Conservation (phyloP, 30 jellyfish, hydroid and myxozoan species). For the Pelagia noctiluca region DNA sequence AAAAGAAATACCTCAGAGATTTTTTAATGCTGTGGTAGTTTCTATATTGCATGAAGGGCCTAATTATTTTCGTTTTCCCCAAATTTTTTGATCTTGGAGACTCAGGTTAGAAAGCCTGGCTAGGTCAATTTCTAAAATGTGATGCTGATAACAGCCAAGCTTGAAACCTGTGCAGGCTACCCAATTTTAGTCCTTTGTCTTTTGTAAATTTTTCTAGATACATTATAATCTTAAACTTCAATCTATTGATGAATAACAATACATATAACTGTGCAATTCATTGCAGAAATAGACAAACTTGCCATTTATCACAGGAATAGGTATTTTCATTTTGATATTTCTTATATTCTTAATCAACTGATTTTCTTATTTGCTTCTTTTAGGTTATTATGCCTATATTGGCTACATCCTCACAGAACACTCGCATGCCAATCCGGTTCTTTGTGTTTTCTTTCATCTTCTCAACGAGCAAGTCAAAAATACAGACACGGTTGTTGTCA, state of each 20-base stretch:
- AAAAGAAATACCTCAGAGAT: too few species aligned
- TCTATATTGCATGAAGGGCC: too few species aligned
- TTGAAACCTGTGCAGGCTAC: not conserved
- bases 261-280: not conserved
- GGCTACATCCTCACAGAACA: conserved; percentile 89
- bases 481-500: not conserved
- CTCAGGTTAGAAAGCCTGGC: too few species aligned
- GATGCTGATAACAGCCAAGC: not conserved
- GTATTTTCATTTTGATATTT: too few species aligned
- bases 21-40: too few species aligned
- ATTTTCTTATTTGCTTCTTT: not conserved
- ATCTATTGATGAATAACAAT: not conserved
- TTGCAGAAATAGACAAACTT: not conserved
- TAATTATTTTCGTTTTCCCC: too few species aligned
- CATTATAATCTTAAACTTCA: not conserved
- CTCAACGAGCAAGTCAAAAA: conserved; percentile 33
- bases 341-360: not conserved
- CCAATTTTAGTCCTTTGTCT: not conserved
- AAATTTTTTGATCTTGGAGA: too few species aligned
- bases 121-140: too few species aligned
- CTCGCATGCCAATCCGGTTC: conserved; percentile 88
- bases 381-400: conserved; percentile 87
- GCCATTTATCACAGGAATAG: too few species aligned
- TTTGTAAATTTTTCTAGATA: not conserved
- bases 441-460: conserved; percentile 68